These are phyloP conservation scores for Orthonyx spaldingii DNA, from an alignment of 2,113 vertebrate genomes.

Conservation along the genomic window DNA sequence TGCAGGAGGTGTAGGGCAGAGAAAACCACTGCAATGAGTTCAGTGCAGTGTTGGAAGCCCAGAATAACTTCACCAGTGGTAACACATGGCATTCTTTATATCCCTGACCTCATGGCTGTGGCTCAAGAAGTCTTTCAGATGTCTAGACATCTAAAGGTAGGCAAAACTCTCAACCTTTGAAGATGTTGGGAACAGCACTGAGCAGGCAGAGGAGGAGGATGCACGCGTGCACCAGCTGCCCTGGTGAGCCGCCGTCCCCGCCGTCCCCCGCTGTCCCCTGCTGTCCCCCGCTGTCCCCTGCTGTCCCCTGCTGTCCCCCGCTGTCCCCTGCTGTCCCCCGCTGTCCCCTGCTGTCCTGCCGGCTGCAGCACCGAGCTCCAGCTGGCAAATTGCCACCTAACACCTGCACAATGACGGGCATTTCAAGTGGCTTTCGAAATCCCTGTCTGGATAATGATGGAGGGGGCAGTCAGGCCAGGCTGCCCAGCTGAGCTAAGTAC, in stretches of 20 bases:
- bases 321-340: not conserved
- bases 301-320: not conserved
- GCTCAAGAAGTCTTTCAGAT: not conserved
- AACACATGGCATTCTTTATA: not conserved
- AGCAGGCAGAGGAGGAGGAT: not conserved
- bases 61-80: not conserved
- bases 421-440: not conserved
- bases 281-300: too few relatives aligned
- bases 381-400: conserved; percentile 1
- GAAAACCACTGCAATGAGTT: not conserved
- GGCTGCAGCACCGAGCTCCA: not conserved
- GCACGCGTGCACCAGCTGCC: not conserved
- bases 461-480: not conserved
- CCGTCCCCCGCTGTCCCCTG: not conserved
- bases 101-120: not conserved
- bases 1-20: not conserved
- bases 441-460: conserved; percentile 25
- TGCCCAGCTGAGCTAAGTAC: conserved; percentile 22
- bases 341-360: not conserved
- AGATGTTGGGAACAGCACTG: fast-evolving
- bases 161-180: not conserved
- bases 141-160: not conserved
- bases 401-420: not conserved
- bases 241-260: fast-evolving
- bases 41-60: not conserved